A percentile compares a stretch with the other conserved stretches of the same genome.
These are phyloP conservation scores for Oreochromis grahami DNA, from an alignment of 2,797 vertebrate species.

Conservation along the genomic window DNA sequence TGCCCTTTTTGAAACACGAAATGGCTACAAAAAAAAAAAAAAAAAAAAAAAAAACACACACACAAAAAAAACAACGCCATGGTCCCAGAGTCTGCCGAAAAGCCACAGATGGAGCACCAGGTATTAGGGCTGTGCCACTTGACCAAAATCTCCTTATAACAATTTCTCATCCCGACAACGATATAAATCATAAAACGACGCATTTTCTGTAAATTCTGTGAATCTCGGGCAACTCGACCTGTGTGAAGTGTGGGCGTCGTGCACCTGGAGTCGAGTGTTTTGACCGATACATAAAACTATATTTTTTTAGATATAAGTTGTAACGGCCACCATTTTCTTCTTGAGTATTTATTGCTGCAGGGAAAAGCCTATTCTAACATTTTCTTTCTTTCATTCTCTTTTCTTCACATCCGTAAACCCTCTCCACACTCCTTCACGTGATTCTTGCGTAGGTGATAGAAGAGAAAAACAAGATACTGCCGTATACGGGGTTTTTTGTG, in stretches of 20 bases:
- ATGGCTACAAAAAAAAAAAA: not conserved
- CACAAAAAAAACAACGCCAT: not conserved
- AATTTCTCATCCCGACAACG: not conserved
- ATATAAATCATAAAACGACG: not conserved
- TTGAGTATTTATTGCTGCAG: not conserved
- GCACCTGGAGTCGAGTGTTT: not conserved
- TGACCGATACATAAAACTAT: not conserved
- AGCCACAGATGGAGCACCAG: not conserved
- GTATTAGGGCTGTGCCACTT: not conserved
- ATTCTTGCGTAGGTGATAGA: not conserved
- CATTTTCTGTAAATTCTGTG: not conserved
- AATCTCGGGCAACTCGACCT: not conserved
- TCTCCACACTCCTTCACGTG: not conserved
- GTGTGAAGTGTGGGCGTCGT: rapidly evolving
- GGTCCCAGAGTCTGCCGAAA: not conserved
- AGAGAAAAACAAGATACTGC: not conserved
- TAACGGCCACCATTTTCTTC: not conserved
- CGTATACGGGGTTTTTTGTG: not conserved
- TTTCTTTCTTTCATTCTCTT: not conserved
- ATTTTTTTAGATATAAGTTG: not conserved
- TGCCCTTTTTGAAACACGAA: not conserved
- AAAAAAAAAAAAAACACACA: not conserved
- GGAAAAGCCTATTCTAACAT: not conserved
- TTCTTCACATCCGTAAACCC: not conserved
- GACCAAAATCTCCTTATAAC: not conserved